Evolutionary conservation across 37 sponge, comb jelly and placozoan genomes (phyloP), one percentile per base, ranked within the genome.

Genomic region (Spongia lamella): DNA sequence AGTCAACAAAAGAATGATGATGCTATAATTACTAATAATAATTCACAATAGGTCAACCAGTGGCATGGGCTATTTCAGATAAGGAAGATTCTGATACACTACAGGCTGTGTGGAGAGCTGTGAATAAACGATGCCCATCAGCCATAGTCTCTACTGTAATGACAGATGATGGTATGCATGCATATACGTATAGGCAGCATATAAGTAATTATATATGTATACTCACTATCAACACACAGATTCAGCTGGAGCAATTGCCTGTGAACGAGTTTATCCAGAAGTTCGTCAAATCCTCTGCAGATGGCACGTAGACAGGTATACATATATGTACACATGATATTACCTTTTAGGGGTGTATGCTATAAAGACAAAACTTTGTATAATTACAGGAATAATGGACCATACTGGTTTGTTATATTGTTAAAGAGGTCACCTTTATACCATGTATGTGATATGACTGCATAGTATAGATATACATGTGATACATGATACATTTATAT

Each of bases 11-110:
- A 20, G 33, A 21, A 20, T 64, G 27, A 11, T 26, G 9, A 26
- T 32, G 7, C 14, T 64, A 34, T 32, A 31, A 33, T 32, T 32
- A 13, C n/a, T n/a, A n/a, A n/a, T n/a, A n/a, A n/a, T n/a, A n/a
- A n/a, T n/a, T n/a, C n/a, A n/a, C n/a, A n/a, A n/a, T 64, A 64
- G 66, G 66, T 21, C n/a, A 34, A n/a, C 66, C 66, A 34, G 36
- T 64, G 7, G 66, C 32, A 30, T 64, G 66, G 66, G 66, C 32
- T 30, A 64, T 64, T 26, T 31, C 34, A 14, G 66, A 64, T 36
- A 64, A 27, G 27, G 66, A 64, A 64, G 66, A 64, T 64, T 4
- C 36, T 30, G n/a, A 31, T 33, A 20, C 7, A 64, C 36, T 64
- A 33, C 32, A 64, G 66, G n/a, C 27, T 4, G 13, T 32, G 5